phyloP scores from a whole-genome alignment of 2,797 vertebrate species.

The Microctenopoma lineatum region DNA sequence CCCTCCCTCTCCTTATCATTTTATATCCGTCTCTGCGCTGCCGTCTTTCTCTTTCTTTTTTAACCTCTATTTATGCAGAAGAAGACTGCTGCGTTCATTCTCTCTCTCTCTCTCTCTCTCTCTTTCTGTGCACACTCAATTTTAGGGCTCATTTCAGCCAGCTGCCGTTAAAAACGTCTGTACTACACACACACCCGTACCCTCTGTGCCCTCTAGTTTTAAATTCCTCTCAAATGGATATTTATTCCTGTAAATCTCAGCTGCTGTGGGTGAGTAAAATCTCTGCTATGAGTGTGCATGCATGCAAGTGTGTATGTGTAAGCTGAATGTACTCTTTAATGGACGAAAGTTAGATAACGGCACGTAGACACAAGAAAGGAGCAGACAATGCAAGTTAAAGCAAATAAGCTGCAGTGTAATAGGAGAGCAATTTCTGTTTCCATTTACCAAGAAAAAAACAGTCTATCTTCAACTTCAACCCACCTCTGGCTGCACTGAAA shows the following conservation, averaged over 20 bases:
- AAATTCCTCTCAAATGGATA: constrained; percentile 55
- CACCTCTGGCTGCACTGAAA: background rate
- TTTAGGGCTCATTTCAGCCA: constrained; percentile 78
- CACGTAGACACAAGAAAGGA: background rate
- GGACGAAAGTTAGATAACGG: constrained; percentile 10
- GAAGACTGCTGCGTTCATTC: constrained; percentile 28
- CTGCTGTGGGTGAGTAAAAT: constrained; percentile 32
- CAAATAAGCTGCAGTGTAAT: background rate
- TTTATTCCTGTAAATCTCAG: constrained; percentile 63
- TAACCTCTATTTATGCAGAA: constrained; percentile 52
- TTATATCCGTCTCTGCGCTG: background rate
- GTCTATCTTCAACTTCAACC: no score
- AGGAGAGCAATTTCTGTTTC: background rate
- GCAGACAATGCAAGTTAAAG: background rate
- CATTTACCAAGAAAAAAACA: background rate
- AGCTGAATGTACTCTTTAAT: constrained; percentile 8
- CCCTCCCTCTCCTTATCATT: constrained; percentile 18
- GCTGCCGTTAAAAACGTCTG: constrained; percentile 47
- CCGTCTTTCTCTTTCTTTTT: constrained; percentile 23
- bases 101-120: constrained; percentile 22
- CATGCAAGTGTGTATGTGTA: background rate
- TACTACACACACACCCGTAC: constrained; percentile 8
- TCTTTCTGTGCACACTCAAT: constrained; percentile 64
- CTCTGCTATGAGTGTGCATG: constrained; percentile 9
- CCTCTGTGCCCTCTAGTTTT: constrained; percentile 37